Evolutionary conservation across 1,140 invertebrate genomes (phyloP), one percentile per base, ranked within the genome.

Genomic region (Drosophila littoralis): DNA sequence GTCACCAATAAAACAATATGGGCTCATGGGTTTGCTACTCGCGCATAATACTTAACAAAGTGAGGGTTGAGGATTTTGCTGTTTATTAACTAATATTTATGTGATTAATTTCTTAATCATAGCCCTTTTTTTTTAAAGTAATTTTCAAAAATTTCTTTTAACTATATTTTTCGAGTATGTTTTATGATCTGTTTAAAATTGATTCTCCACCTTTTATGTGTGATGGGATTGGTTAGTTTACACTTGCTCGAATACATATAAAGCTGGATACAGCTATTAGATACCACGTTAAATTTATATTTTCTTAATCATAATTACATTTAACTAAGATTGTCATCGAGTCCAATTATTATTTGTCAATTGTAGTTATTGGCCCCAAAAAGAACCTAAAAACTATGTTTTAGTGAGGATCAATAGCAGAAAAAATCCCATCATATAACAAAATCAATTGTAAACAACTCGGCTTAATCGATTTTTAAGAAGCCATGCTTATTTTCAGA

Each of bases 131-230:
- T 28, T 28, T n/a, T n/a, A n/a, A 28, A 28, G n/a, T 51, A 28
- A 8, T 46, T 60, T 38, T 61, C 8, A 17, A 51, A 50, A 60
- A 32, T 40, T 36, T 46, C 8, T 86, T 66, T 78, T 67, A 12
- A 66, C 15, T 60, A 35, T 38, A 9, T 57, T 10, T 50, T 86
- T 42, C 59, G 85, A 81, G 82, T 84, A 82, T 54, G 66, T 65
- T 38, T 38, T 7, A n/a, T 4, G 6, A 40, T 22, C 15, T 40
- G 22, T 43, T 38, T 58, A 0, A 46, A 36, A 35, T 15, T 12
- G n/a, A 15, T 51, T 3, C 3, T 28, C 12, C 13, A 13, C 3
- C 5, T n/a, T 6, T 7, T 10, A 6, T 6, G 32, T n/a, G 2
- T 17, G 15, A 55, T 22, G 38, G 28, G 1, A 28, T 2, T 42